Evolutionary conservation across 2,113 vertebrate species (phyloP), one percentile per base, ranked within the genome.

Genomic region (Hirundichthys speculiger): DNA sequence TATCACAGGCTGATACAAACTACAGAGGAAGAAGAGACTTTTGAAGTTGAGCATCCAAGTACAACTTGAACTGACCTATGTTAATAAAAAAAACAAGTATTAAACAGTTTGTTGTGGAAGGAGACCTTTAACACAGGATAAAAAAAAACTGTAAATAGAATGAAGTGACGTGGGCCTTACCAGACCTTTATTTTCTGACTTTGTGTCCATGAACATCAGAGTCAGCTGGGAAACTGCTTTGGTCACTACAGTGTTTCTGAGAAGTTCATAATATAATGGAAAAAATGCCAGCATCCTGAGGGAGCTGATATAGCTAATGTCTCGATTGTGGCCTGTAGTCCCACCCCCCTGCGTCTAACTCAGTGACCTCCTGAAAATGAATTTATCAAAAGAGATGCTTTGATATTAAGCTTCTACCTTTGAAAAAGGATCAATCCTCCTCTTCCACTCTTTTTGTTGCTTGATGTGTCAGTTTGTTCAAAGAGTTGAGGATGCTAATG

Each of bases 181-280:
- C n/a, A n/a, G n/a, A n/a, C n/a, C n/a, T n/a, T n/a, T n/a, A 7
- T 22, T 45, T 43, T 39, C 27, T 57, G 63, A 75, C 39, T 39
- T 9, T 10, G 51, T 40, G 52, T 67, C 53, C 24, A 19, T 21
- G 19, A n/a, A 57, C 30, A 22, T 64, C 46, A 15, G 38, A 18
- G 50, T 58, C 60, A 24, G 66, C 58, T 54, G 51, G 41, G 51
- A 39, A 19, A 40, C 49, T 15, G 47, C 50, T 73, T 53, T 18
- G 42, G 27, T 84, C 64, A 58, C 62, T 54, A 30, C 57, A 65
- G 46, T 30, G 42, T 40, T 64, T 51, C 34, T n/a, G 38, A 42
- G 45, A 80, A 73, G 48, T 64, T 77, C 55, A 56, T 77, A 69
- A 83, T 51, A 63, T 15, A 47, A 42, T 79, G 80, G 75, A n/a